These are phyloP conservation scores for Pteruthius melanotis DNA, from an alignment of 2,113 vertebrate genomes.

Conservation along the genomic window DNA sequence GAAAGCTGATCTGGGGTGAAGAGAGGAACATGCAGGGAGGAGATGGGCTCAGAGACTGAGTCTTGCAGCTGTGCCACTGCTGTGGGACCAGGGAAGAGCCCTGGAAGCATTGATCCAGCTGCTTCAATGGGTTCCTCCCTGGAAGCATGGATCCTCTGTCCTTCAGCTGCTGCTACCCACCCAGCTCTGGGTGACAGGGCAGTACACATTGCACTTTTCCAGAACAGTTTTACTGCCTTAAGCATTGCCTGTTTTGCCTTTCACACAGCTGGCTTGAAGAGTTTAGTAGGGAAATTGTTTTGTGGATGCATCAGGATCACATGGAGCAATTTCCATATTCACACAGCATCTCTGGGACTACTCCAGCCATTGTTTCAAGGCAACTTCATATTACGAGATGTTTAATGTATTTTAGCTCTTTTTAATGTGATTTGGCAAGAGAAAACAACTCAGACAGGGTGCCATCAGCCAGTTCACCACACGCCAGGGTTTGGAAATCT, in stretches of 20 bases:
- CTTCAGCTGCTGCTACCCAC: background rate
- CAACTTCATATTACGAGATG: background rate
- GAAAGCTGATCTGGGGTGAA: background rate
- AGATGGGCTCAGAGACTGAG: background rate
- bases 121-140: background rate
- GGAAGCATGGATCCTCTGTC: background rate
- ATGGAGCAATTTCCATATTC: constrained; percentile 3
- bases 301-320: background rate
- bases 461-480: background rate
- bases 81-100: background rate
- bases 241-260: background rate
- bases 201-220: background rate
- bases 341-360: background rate
- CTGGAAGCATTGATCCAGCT: background rate
- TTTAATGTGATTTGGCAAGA: background rate
- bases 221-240: background rate
- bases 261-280: background rate
- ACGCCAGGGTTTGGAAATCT: background rate
- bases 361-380: constrained; percentile 44
- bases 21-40: background rate
- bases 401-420: constrained; percentile 1
- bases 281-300: background rate
- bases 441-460: background rate
- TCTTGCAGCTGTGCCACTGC: background rate
- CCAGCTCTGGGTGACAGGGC: background rate